Evolutionary conservation across 2,797 vertebrate species (phyloP), one percentile per base, ranked within the genome.

Genomic region (Amblyraja radiata): DNA sequence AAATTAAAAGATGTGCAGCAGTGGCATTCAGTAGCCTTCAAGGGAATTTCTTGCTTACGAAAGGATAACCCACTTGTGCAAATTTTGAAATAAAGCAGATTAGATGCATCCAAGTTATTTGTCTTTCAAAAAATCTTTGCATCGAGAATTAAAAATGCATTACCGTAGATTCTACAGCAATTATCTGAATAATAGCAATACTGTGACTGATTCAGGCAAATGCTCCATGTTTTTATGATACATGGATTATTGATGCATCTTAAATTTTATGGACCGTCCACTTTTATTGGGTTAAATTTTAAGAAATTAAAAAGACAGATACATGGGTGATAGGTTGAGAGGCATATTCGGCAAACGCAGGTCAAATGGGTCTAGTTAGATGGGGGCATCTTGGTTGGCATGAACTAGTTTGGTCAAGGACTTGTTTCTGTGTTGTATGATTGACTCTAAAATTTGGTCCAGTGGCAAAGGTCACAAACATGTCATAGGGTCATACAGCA

Each of bases 71-170:
- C 13, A 86, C 16, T 10, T 88, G 84, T 88, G 61, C 28, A 88
- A 65, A 63, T 63, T 65, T 88, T 88, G 63, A 88, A 68, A 68
- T 88, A 68, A 63, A 88, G n/a, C 63, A 36, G 84, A 68, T 88
- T 16, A n/a, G 84, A 63, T 8, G 61, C 84, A 65, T 88, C 81
- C 58, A 63, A 32, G n/a, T 18, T 88, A 2, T 88, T 88, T 88
- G 32, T 68, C 63, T 88, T 86, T 88, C 14, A 21, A 32, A 36
- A 21, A 65, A 18, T 9, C 32, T 7, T 68, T 88, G 84, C 8
- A 21, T 8, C 23, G 21, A 65, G 28, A 88, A 18, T 88, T 65
- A 18, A 88, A 63, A 88, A 68, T 68, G 2, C 61, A 68, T 16
- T 68, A 18, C 61, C 28, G 36, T 65, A 32, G 84, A 88, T 63